Evolutionary conservation across 1,140 invertebrate genomes (phyloP), one percentile per base, ranked within the genome.

Genomic region (Zaprionus kolodkinae): DNA sequence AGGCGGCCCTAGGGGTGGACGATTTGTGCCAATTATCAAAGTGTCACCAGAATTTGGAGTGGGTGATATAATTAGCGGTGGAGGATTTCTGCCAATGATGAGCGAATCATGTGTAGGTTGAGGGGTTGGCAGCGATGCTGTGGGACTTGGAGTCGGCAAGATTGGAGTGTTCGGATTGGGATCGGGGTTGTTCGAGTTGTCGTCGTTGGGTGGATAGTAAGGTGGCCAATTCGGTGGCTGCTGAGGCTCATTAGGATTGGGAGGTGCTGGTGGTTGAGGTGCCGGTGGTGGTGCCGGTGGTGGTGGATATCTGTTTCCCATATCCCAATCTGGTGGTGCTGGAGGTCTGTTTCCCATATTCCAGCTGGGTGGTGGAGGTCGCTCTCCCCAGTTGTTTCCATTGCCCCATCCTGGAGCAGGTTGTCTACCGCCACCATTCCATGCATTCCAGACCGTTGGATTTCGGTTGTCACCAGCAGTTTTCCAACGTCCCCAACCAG

Each of bases 11-110:
- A 75, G 25, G 1, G 72, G 68, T 13, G 72, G 72, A 10, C 50
- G 66, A 63, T 71, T 67, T 25, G 17, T 50, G 43, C 65, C 65
- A 1, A n/a, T 36, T 40, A 50, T 50, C n/a, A 84, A 59, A 2
- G 76, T 80, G 21, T 72, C 55, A 10, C 40, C 33, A 1, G n/a
- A 10, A 12, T 27, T 52, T 13, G 60, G 10, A 10, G 69, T 21
- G 33, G 69, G 62, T 27, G 57, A 52, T 30, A 61, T 60, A 25
- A 25, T 50, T 1, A 12, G 45, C 12, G 45, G 45, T 11, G 15
- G 45, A 6, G 40, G 40, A n/a, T 45, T 45, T 17, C 40, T 15
- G 40, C 40, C 40, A 45, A 15, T 45, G 40, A 67, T 67, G 6
- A 57, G 59, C 15, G 45, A 52, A 36, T 52, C 15, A 0, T 54